phyloP scores from a whole-genome alignment of 2,888 invertebrate genomes.

The Plebejus argus region DNA sequence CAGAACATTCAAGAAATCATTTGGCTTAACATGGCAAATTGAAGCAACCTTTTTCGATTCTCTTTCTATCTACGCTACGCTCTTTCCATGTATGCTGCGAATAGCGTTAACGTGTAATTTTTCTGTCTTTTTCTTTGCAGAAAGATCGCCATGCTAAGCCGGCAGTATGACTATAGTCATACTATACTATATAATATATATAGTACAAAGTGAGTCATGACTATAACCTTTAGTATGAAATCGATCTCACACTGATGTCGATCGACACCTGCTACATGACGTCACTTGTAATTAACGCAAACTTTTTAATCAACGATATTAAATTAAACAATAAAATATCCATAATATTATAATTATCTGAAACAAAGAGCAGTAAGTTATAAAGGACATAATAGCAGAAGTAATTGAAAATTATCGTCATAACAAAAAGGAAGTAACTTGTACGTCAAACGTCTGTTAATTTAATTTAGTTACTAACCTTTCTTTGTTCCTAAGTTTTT shows the following conservation, averaged over 20 bases:
- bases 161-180: not conserved
- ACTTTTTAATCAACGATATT: not conserved
- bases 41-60: too few relatives aligned
- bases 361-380: not conserved
- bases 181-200: too few relatives aligned
- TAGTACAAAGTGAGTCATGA: not conserved
- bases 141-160: too few relatives aligned
- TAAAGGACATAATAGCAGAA: not conserved
- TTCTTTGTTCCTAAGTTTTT: too few relatives aligned
- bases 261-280: slow-evolving; percentile 1
- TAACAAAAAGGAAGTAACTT: too few relatives aligned
- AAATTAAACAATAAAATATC: not conserved
- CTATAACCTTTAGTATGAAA: not conserved
- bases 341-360: not conserved
- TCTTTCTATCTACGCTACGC: too few relatives aligned
- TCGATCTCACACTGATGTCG: not conserved
- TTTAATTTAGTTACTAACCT: too few relatives aligned
- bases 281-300: not conserved
- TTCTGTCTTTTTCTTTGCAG: not conserved
- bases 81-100: too few relatives aligned
- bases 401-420: not conserved
- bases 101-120: not conserved
- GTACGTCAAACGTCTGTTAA: too few relatives aligned
- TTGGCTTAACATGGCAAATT: too few relatives aligned
- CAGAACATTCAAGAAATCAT: too few relatives aligned